Percentiles rank a stretch among this genome's conserved stretches.
phyloP scores from a whole-genome alignment of 2,888 invertebrate genomes.

The Caenorhabditis sp. region DNA sequence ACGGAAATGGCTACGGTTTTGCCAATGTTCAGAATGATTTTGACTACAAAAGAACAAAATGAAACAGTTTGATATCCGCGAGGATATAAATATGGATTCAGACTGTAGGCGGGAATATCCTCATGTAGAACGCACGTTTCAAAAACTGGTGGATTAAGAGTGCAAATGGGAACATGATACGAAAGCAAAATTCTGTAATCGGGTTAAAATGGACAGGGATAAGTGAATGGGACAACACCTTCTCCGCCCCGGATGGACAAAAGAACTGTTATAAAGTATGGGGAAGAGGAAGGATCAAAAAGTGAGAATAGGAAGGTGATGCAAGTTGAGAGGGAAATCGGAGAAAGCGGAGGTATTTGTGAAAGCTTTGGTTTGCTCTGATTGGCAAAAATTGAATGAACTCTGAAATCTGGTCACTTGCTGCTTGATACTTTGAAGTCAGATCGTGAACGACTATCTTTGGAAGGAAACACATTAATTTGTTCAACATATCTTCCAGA shows the following conservation, averaged over 20 bases:
- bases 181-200: conserved; percentile 48
- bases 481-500: no score
- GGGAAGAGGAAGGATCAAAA: conserved; percentile 33
- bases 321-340: conserved; percentile 55
- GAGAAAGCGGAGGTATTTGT: conserved; percentile 40
- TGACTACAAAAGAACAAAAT: background rate
- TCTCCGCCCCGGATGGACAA: conserved; percentile 33
- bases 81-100: conserved; percentile 31
- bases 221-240: conserved; percentile 43
- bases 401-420: background rate
- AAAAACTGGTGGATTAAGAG: conserved; percentile 52
- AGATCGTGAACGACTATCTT: no score
- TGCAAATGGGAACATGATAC: conserved; percentile 46
- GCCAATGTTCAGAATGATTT: conserved; percentile 2
- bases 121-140: conserved; percentile 10
- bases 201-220: conserved; percentile 41
- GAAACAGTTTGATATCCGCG: conserved; percentile 20
- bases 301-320: conserved; percentile 39
- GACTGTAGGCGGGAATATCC: conserved; percentile 26
- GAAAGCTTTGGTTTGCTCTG: conserved; percentile 48
- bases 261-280: conserved; percentile 36
- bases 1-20: conserved; percentile 25
- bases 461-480: background rate
- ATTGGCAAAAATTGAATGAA: conserved; percentile 35
- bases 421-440: background rate